Evolutionary conservation across 2,797 vertebrate genomes (phyloP).

Genomic region (Cheracebus regulus): DNA sequence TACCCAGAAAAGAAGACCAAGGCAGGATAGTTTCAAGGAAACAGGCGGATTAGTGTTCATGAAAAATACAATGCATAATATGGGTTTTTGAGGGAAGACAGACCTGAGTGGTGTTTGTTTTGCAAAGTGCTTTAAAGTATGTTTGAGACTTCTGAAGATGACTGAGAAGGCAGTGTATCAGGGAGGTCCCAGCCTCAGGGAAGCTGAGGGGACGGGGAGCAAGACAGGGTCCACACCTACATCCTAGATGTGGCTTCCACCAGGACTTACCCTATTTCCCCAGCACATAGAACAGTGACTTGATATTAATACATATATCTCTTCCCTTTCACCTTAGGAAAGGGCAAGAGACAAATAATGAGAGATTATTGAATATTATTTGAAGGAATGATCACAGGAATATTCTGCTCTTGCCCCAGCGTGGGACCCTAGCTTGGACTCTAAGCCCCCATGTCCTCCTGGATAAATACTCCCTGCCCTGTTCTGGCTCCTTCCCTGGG

Average conservation of each 20-base stretch:
- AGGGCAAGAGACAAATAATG: background rate
- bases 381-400: background rate
- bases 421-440: background rate
- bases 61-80: background rate
- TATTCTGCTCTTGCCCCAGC: background rate
- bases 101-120: background rate
- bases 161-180: background rate
- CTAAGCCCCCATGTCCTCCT: background rate
- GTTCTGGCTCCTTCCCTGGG: background rate
- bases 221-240: background rate
- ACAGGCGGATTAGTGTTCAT: background rate
- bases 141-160: background rate
- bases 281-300: background rate
- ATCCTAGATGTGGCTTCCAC: background rate
- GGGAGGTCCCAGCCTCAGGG: background rate
- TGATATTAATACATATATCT: background rate
- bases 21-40: background rate
- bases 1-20: background rate
- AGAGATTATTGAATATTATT: slow-evolving; percentile 16
- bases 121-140: background rate
- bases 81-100: background rate
- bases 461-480: background rate
- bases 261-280: background rate
- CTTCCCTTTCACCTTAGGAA: background rate
- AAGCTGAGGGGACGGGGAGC: fast-evolving